Evolutionary conservation across 2,113 vertebrate species (phyloP).

Genomic region (Ascaphus truei): DNA sequence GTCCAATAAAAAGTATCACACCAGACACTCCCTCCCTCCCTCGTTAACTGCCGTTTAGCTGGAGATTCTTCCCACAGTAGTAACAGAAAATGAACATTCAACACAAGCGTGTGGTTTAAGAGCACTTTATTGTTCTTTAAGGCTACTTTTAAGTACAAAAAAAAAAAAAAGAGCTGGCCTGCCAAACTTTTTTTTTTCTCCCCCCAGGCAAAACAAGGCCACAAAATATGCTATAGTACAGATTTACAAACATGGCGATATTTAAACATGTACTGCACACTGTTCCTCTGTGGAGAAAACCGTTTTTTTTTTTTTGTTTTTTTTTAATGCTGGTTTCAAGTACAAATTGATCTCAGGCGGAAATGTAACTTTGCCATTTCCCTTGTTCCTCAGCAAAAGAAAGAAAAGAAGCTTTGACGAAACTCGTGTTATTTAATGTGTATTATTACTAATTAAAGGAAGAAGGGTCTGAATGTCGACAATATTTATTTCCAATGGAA

Average conservation of each 20-base stretch:
- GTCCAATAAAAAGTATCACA: too few species aligned
- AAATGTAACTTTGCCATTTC: neutral
- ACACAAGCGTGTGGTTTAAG: conserved; percentile 79
- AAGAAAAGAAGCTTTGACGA: too few species aligned
- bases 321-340: neutral
- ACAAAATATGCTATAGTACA: conserved; percentile 83
- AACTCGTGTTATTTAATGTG: too few species aligned
- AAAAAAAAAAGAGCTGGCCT: conserved; percentile 98
- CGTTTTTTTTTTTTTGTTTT: conserved; percentile 14
- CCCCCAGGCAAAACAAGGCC: conserved; percentile 87
- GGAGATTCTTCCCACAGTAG: too few species aligned
- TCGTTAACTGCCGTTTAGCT: too few species aligned
- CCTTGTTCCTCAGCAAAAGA: neutral
- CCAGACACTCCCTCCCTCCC: too few species aligned
- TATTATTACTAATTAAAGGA: too few species aligned
- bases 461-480: too few species aligned
- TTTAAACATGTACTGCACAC: conserved; percentile 61
- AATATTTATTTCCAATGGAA: too few species aligned
- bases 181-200: conserved; percentile 91
- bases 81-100: neutral
- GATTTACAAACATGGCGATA: conserved; percentile 77
- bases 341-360: conserved; percentile 14
- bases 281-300: conserved; percentile 63
- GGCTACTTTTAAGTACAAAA: conserved; percentile 99
- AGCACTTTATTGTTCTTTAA: conserved; percentile 99